Percentiles rank a stretch among this genome's conserved stretches.
Conservation (phyloP, 2,797 vertebrate species). For the Enteromius anoplus region DNA sequence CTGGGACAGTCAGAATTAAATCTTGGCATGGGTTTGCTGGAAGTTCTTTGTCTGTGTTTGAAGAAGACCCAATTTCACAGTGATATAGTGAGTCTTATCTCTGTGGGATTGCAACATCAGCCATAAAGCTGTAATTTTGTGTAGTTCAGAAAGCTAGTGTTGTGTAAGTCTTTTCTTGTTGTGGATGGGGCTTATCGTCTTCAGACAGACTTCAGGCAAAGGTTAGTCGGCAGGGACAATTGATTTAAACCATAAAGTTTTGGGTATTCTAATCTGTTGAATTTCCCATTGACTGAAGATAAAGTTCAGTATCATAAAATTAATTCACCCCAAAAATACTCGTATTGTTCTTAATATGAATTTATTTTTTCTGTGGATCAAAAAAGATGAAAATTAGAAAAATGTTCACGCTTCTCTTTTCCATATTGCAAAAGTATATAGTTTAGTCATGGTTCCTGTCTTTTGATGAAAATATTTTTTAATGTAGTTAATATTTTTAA, state of each 20-base stretch:
- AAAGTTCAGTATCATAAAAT: background rate
- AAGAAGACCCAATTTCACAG: constrained; percentile 7
- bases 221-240: background rate
- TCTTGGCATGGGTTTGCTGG: constrained; percentile 17
- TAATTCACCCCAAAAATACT: background rate
- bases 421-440: background rate
- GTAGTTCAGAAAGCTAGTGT: constrained; percentile 8
- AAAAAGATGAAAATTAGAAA: background rate
- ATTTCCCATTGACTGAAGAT: background rate
- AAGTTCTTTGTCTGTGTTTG: constrained; percentile 43
- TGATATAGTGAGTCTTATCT: constrained; percentile 38
- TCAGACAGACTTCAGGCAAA: constrained; percentile 6
- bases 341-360: background rate
- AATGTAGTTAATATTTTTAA: background rate
- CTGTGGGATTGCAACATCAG: constrained; percentile 23
- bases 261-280: background rate
- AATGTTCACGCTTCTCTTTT: background rate
- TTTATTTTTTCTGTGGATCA: background rate
- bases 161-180: constrained; percentile 12
- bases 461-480: background rate
- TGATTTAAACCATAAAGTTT: background rate
- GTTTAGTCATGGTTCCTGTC: background rate
- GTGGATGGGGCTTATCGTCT: constrained; percentile 18
- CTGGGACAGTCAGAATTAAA: constrained; percentile 27
- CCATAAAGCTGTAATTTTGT: constrained; percentile 37